phyloP scores from a whole-genome alignment of 1,140 invertebrate species.

The Leguminivora glycinivorella region DNA sequence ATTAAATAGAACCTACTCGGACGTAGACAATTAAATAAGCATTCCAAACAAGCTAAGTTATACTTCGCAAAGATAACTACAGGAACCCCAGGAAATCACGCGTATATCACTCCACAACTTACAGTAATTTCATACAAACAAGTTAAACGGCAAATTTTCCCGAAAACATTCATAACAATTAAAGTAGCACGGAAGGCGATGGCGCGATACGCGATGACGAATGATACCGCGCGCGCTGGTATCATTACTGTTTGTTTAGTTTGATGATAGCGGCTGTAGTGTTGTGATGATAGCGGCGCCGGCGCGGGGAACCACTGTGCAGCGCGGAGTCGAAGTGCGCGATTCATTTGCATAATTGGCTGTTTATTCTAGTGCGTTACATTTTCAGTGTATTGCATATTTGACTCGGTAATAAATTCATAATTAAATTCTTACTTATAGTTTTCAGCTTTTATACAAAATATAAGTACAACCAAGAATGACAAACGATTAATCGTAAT shows the following conservation, averaged over 20 bases:
- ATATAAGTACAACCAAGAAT: too few species aligned
- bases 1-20: too few species aligned
- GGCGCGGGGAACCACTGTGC: conserved; percentile 12
- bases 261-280: neutral
- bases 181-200: conserved; percentile 30
- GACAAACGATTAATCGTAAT: too few species aligned
- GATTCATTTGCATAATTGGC: conserved; percentile 1
- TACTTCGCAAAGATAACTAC: neutral
- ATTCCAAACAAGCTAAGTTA: neutral
- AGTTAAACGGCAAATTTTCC: conserved; percentile 6
- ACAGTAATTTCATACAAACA: neutral
- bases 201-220: conserved; percentile 37
- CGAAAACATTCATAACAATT: conserved; percentile 22
- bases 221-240: conserved; percentile 25
- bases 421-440: too few species aligned
- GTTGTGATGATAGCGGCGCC: neutral
- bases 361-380: neutral
- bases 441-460: too few species aligned
- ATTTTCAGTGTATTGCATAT: too few species aligned
- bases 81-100: neutral
- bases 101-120: neutral
- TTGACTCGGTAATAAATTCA: too few species aligned
- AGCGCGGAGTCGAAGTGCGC: neutral
- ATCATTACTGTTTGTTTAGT: conserved; percentile 17
- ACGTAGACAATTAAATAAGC: too few species aligned